phyloP scores from a whole-genome alignment of 2,113 vertebrate species.

The Emydocephalus ijimae region DNA sequence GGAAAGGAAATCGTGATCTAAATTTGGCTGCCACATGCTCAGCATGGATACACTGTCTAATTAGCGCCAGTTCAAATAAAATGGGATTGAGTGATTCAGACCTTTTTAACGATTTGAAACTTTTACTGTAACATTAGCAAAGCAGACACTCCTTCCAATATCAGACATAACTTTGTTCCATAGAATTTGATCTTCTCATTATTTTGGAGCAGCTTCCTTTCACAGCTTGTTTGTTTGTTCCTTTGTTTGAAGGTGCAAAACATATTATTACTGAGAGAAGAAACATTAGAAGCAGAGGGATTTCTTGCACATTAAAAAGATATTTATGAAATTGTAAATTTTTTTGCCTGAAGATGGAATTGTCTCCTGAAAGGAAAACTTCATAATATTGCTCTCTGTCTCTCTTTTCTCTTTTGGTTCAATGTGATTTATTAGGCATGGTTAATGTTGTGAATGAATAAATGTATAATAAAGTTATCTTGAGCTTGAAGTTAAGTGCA shows the following conservation, averaged over 20 bases:
- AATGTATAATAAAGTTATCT: too few relatives aligned
- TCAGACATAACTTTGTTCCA: neutral
- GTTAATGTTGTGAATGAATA: too few relatives aligned
- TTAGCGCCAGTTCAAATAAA: conserved; percentile 24
- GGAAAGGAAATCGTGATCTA: conserved; percentile 11
- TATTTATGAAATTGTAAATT: accelerated
- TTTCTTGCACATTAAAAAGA: neutral
- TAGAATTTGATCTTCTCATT: neutral
- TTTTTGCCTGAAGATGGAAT: neutral
- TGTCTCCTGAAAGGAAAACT: neutral
- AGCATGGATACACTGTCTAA: conserved; percentile 15
- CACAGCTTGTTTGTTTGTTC: neutral
- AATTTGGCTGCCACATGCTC: neutral
- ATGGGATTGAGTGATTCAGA: neutral
- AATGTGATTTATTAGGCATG: neutral
- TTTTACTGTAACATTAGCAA: neutral
- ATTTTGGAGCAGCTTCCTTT: neutral
- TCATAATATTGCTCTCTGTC: neutral
- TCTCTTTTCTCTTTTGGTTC: neutral
- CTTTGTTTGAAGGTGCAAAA: neutral
- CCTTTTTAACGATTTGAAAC: neutral
- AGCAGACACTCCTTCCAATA: neutral
- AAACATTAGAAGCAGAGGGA: neutral
- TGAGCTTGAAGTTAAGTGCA: too few relatives aligned
- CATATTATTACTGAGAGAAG: neutral